Percentiles rank a stretch among this genome's conserved stretches.
Evolutionary conservation across 2,797 vertebrate species (phyloP).

Genomic region (Gymnothorax reevesii): DNA sequence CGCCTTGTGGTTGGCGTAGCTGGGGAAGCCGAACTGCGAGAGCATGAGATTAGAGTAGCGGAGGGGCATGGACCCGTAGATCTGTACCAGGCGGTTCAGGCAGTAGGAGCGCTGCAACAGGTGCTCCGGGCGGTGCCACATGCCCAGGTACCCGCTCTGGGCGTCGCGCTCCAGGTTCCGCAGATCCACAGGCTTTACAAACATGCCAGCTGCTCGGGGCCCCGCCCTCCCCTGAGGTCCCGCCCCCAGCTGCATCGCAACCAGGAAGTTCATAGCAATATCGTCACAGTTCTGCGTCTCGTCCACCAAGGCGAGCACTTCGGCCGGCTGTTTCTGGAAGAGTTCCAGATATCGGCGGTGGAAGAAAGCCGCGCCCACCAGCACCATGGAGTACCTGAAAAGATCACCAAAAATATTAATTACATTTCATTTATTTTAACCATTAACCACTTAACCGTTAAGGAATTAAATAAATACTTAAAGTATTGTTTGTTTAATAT

Average conservation of each 20-base stretch:
- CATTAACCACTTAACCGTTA: too few relatives aligned
- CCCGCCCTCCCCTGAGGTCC: slow-evolving; percentile 32
- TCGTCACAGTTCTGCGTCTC: slow-evolving; percentile 95
- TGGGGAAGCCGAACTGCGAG: slow-evolving; percentile 93
- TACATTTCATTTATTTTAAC: too few relatives aligned
- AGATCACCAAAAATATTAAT: neutral
- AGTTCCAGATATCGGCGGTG: slow-evolving; percentile 81
- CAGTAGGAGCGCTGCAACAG: slow-evolving; percentile 91
- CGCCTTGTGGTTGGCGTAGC: slow-evolving; percentile 89
- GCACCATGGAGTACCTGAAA: slow-evolving; percentile 87
- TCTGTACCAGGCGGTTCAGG: slow-evolving; percentile 82
- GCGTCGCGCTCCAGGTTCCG: slow-evolving; percentile 88
- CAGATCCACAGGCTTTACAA: slow-evolving; percentile 90
- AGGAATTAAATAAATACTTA: too few relatives aligned
- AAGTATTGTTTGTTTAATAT: too few relatives aligned
- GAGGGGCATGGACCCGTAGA: slow-evolving; percentile 88
- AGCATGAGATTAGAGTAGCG: slow-evolving; percentile 91
- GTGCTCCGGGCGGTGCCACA: slow-evolving; percentile 94
- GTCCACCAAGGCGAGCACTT: slow-evolving; percentile 81
- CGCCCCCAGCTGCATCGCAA: slow-evolving; percentile 70
- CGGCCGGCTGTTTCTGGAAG: slow-evolving; percentile 81
- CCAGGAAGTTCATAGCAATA: slow-evolving; percentile 89
- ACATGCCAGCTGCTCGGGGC: slow-evolving; percentile 78
- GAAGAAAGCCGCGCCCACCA: slow-evolving; percentile 91
- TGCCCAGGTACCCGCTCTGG: slow-evolving; percentile 84